Evolutionary conservation across 2,797 vertebrate species (phyloP).

Genomic region (Valencia hispanica): DNA sequence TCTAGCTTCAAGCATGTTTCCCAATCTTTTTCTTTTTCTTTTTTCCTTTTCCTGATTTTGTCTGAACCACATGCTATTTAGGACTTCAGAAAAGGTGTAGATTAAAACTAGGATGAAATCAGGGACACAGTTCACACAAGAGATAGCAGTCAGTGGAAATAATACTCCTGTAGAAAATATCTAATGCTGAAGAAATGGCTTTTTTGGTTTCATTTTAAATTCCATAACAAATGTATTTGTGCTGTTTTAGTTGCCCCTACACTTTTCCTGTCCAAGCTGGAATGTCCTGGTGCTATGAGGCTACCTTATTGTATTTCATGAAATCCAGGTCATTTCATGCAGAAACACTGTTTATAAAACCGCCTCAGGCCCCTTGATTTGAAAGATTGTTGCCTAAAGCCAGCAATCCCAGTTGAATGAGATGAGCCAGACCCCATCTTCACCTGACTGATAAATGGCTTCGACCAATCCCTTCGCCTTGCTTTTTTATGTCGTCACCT

Average conservation of each 20-base stretch:
- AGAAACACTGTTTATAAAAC: conserved; percentile 37
- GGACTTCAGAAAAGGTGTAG: not conserved
- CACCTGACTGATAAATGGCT: conserved; percentile 69
- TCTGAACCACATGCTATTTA: not conserved
- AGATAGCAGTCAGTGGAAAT: not conserved
- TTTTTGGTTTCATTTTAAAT: not conserved
- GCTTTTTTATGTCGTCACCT: conserved; percentile 65
- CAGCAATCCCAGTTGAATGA: conserved; percentile 42
- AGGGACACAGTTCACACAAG: not conserved
- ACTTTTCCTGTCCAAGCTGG: conserved; percentile 3
- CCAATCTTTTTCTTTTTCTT: not conserved
- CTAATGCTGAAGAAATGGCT: not conserved
- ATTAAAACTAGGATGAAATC: not conserved
- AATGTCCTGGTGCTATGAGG: conserved; percentile 10
- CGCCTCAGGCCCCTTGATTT: conserved; percentile 24
- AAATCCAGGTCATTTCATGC: conserved; percentile 35
- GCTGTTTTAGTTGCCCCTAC: not conserved
- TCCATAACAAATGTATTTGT: not conserved
- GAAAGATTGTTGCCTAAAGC: conserved; percentile 38
- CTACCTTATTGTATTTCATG: conserved; percentile 25
- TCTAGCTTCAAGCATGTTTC: not conserved
- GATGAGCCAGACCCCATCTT: conserved; percentile 41
- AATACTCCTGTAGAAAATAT: not conserved
- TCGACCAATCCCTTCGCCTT: conserved; percentile 58
- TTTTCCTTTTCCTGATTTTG: not conserved